Evolutionary conservation across 2,888 invertebrate species (phyloP), one percentile per base, ranked within the genome.

Genomic region (Drosophila histrio): DNA sequence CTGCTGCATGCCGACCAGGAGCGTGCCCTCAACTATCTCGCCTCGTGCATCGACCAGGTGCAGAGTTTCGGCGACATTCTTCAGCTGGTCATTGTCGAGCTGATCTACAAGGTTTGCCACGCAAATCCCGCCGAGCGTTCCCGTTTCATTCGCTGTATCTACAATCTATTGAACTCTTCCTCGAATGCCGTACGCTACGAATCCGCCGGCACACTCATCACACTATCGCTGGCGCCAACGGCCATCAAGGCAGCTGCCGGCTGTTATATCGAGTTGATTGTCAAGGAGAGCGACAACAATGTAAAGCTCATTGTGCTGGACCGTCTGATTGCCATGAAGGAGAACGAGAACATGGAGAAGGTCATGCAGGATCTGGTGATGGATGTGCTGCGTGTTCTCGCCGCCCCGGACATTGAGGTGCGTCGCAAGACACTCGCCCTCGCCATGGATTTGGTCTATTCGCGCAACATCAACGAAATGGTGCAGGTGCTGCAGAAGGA

Each of bases 221-320:
- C 99, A 0, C 93, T 99, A 9, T 98, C 98, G n/a, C 96, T 95
- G 88, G 99, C 99, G 1, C 99, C 99, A 1, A 98, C 99, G 8
- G 99, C 99, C 6, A 96, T 99, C 72, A 97, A 97, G 94, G 98
- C 98, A 26, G 99, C 99, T 0, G 99, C 99, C 2, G 96, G 96
- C 34, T 98, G 99, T 92, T 99, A 99, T 92, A 99, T 99, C 89
- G 99, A 99, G 90, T 93, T 99, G 79, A 98, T 99, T 68, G 96
- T 99, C n/a, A 99, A 99, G 92, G 99, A 99, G 92, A 98, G 98
- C 92, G 99, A 99, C 92, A 99, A 99, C 93, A 99, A 99, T 93
- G 99, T 99, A 13, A 99, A 99, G 93, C 93, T 99, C 61, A 99
- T 99, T 82, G 99, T 99, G 7, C 93, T 99, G 86, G 99, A 98